phyloP scores from a whole-genome alignment of 2,888 invertebrate genomes.

The Brassicogethes aeneus region DNA sequence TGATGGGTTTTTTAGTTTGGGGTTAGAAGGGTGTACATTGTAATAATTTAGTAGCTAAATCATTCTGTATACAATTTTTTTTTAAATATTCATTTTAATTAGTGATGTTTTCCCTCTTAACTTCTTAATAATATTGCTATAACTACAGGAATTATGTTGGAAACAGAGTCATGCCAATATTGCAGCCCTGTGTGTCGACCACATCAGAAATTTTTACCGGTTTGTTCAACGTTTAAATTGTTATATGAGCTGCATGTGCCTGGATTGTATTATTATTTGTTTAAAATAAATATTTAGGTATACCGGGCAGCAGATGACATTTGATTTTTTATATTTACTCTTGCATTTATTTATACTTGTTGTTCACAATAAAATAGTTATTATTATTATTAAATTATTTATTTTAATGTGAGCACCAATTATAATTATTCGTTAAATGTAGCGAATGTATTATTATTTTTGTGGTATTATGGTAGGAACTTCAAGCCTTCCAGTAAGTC shows the following conservation, averaged over 20 bases:
- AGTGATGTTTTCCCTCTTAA: no score
- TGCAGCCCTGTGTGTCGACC: slow-evolving; percentile 36
- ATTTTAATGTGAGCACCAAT: no score
- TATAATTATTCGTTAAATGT: no score
- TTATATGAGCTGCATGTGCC: slow-evolving; percentile 21
- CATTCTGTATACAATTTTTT: no score
- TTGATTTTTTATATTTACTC: not conserved
- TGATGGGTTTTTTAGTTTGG: no score
- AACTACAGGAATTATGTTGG: slow-evolving; percentile 40
- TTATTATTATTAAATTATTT: no score
- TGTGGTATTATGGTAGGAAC: slow-evolving; percentile 46
- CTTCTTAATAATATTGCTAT: no score
- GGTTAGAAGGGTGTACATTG: no score
- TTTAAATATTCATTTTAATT: no score
- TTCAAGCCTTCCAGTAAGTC: slow-evolving; percentile 51
- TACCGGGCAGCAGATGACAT: not conserved
- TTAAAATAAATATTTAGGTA: not conserved
- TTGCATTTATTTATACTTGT: no score
- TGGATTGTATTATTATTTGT: slow-evolving; percentile 10
- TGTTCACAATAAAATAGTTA: no score
- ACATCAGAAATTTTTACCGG: slow-evolving; percentile 36
- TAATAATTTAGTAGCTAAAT: no score
- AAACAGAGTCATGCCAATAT: slow-evolving; percentile 36
- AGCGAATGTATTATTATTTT: slow-evolving; percentile 25
- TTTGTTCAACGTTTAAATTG: slow-evolving; percentile 30